These are phyloP conservation scores for Pangasius macronema DNA, from an alignment of 2,797 vertebrate species.

Conservation along the genomic window DNA sequence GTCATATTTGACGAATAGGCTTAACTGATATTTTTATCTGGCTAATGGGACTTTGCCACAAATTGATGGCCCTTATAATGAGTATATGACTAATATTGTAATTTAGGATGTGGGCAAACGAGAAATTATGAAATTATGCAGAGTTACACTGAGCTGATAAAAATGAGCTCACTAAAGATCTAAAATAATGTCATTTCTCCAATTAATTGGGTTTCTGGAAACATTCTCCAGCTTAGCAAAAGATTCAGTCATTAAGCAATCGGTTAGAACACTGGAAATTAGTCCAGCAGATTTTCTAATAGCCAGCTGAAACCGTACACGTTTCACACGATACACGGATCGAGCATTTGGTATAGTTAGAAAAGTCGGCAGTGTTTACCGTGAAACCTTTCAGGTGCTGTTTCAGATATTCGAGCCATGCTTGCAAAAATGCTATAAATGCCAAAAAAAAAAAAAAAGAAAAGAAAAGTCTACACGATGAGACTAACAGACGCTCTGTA, in stretches of 20 bases:
- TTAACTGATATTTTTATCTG: constrained; percentile 70
- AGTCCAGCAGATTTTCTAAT: constrained; percentile 16
- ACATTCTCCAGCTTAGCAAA: constrained; percentile 55
- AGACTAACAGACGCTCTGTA: background rate
- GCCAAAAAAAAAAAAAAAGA: no score
- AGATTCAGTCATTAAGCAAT: constrained; percentile 39
- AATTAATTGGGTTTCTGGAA: constrained; percentile 57
- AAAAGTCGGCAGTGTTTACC: background rate
- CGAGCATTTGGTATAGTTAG: background rate
- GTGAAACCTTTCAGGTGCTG: background rate
- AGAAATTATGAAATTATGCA: constrained; percentile 69
- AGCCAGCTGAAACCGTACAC: background rate
- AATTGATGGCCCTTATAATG: constrained; percentile 78
- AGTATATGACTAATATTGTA: constrained; percentile 76
- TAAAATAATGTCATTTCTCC: constrained; percentile 62
- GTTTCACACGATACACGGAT: background rate
- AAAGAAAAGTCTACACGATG: no score
- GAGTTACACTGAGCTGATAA: constrained; percentile 71
- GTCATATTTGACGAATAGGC: constrained; percentile 74
- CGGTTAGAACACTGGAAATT: constrained; percentile 33
- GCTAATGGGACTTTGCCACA: constrained; percentile 73
- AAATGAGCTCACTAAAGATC: constrained; percentile 73
- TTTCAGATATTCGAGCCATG: background rate
- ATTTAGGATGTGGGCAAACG: constrained; percentile 72
- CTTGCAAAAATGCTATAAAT: background rate